Conservation (phyloP, 2,797 vertebrate species). For the Xiphophorus birchmanni region DNA sequence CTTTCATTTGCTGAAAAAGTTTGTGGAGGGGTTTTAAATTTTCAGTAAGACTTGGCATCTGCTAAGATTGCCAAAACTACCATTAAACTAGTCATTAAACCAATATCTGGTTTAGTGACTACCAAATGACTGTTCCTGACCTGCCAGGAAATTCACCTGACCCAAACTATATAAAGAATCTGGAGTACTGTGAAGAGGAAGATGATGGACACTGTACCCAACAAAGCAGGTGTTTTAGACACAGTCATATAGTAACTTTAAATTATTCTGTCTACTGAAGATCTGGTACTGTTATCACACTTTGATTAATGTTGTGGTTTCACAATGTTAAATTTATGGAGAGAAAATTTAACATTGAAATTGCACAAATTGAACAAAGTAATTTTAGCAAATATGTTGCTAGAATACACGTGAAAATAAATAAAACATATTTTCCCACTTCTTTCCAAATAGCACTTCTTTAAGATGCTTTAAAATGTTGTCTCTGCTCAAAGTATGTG, state of each 20-base stretch:
- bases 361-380: neutral
- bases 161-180: neutral
- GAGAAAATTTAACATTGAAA: neutral
- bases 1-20: neutral
- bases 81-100: neutral
- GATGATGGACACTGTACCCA: neutral
- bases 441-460: neutral
- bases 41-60: neutral
- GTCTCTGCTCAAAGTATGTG: constrained; percentile 29
- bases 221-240: neutral
- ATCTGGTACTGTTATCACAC: neutral
- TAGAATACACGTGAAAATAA: neutral
- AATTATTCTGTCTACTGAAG: neutral
- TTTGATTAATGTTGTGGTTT: neutral
- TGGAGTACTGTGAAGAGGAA: neutral
- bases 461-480: constrained; percentile 11
- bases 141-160: neutral
- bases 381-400: neutral
- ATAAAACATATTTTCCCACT: neutral
- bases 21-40: neutral
- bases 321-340: too few relatives aligned
- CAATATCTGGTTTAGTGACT: neutral
- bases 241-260: too few relatives aligned
- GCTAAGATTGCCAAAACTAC: neutral
- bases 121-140: too few relatives aligned